Percentiles rank a stretch among this genome's conserved stretches.
Evolutionary conservation across 2,797 vertebrate species (phyloP).

Genomic region (Aldrovandia affinis): DNA sequence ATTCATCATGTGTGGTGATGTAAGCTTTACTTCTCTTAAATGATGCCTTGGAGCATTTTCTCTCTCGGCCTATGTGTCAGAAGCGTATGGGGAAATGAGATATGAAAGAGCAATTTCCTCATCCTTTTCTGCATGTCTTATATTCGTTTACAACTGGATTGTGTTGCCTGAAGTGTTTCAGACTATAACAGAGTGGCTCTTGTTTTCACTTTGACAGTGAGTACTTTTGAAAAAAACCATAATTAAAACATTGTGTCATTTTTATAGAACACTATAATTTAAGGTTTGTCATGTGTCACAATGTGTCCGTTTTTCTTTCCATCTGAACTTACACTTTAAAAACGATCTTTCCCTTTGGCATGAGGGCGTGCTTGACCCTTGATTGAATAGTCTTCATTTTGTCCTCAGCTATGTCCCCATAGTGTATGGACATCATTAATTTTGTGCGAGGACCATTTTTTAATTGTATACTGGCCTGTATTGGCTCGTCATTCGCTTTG

Average conservation of each 20-base stretch:
- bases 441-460: neutral
- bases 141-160: neutral
- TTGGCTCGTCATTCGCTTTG: neutral
- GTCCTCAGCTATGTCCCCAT: neutral
- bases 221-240: too few species aligned
- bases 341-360: neutral
- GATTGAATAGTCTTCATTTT: neutral
- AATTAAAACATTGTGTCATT: neutral
- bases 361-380: neutral
- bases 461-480: neutral
- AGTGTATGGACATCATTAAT: neutral
- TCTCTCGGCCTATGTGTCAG: neutral
- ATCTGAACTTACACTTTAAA: neutral
- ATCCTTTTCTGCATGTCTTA: neutral
- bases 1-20: neutral
- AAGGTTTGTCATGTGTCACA: neutral
- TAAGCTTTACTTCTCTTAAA: neutral
- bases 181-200: neutral
- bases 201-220: neutral
- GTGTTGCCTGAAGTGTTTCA: neutral
- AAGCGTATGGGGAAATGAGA: neutral
- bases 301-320: neutral
- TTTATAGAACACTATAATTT: neutral
- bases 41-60: neutral
- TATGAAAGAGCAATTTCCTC: slow-evolving; percentile 4